Base-by-base conservation (phyloP, 2,888 invertebrate genomes). In the Limulus polyphemus region DNA sequence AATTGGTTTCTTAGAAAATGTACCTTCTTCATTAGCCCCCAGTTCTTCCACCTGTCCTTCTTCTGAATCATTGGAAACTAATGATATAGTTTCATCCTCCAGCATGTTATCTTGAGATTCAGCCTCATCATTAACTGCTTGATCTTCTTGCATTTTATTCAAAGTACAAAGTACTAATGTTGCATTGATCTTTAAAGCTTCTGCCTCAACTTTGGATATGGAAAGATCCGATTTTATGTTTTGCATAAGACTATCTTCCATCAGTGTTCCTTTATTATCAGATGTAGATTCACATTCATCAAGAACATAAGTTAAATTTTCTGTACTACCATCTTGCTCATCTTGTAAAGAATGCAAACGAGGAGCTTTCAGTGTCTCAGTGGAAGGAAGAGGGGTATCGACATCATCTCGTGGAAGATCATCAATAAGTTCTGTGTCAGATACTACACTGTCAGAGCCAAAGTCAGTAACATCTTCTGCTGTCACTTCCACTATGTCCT, bases 11-110 rank as follows among this genome's bases (percentile, higher is more conserved):
- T 54, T 14, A 48, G 58, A 58, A 46, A 57, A 56, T 11, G 63
- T 47, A 13, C 59, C 17, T 16, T 48, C 3, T 17, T 54, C 32
- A n/a, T 17, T 12, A 17, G 11, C 54, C 11, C 69, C 63, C 11
- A 73, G 73, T 0, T 71, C 70, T 69, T 68, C 74, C 63, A 69
- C 76, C 64, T 70, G 79, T 73, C 86, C 85, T 32, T 84, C 83
- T 69, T 85, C 85, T 60, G 85, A 85, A 64, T 86, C 86, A 70
- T 85, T 84, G 59, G 86, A 85, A 1, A 86, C 85, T 54, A 84
- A 74, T 72, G 86, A 87, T 67, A 87, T 72, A 0, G 83, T 83
- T 73, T 84, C 83, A 69, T 82, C 81, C 67, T 83, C 83, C 60
- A 79, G 73, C 63, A 76, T 74, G 60, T 83, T 80, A 62, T 80